Evolutionary conservation across 2,113 vertebrate genomes (phyloP), one percentile per base, ranked within the genome.

Genomic region (Thryonomys swinderianus): DNA sequence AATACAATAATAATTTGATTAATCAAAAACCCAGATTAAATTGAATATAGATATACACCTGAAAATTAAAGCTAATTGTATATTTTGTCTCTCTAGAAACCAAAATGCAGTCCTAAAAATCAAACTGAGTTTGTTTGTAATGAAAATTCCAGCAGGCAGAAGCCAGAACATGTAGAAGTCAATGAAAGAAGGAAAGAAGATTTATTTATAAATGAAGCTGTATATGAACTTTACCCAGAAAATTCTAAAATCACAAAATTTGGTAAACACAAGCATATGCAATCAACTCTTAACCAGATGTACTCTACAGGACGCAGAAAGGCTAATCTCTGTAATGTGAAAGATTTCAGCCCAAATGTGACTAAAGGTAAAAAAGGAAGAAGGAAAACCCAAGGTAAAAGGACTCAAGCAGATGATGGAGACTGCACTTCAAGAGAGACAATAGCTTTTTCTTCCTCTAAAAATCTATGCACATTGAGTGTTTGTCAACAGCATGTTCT

Each of bases 71-170:
- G 10, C 90, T 57, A 97, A 90, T 8, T 79, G 48, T 93, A 11
- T 89, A n/a, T 69, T 89, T 76, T 97, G 4, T 94, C 95, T 98
- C 95, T 95, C 53, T 51, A 98, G 96, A 95, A 97, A 96, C 90
- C 66, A 92, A 96, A 96, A 91, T 82, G 74, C 82, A 62, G 16
- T 97, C 90, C 66, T 51, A 76, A 71, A 95, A 88, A 53, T 82
- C 45, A 27, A 10, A 84, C 81, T 96, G 59, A 74, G 2, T 73
- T 32, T 86, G 84, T 91, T 95, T 76, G 23, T 93, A 67, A 88
- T 88, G 78, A 88, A 96, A 86, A 92, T 96, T 95, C 30, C 82
- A 78, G 92, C 55, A 45, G 42, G 92, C 94, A 59, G 81, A 97
- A 97, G 42, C 40, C 94, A 92, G 30, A 94, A 80, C 62, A 80